Conservation (phyloP, 1,140 invertebrate species). For the Ptiloglossa arizonensis region DNA sequence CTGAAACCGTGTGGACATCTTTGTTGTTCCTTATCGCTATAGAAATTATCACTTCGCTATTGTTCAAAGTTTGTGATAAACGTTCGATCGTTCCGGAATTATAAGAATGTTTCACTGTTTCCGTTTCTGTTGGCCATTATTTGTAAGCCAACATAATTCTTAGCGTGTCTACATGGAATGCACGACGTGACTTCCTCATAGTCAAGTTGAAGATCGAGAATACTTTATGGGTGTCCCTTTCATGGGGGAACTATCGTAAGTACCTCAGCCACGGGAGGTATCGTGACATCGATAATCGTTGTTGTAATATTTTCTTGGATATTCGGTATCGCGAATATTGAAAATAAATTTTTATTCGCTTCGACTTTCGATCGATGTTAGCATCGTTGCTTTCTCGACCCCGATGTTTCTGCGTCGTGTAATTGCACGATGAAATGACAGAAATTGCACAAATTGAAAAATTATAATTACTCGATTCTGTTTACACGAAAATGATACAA, state of each 20-base stretch:
- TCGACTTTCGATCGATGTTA: no score
- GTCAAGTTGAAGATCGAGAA: constrained; percentile 26
- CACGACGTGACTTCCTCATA: constrained; percentile 29
- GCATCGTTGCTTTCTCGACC: no score
- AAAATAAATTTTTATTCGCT: no score
- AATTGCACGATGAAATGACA: no score
- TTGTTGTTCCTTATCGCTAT: no score
- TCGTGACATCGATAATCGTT: background rate
- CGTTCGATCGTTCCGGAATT: background rate
- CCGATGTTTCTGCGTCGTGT: no score
- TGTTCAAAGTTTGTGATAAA: background rate
- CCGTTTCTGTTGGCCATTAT: constrained; percentile 17
- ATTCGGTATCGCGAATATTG: background rate
- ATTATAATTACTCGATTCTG: background rate
- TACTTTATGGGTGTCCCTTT: constrained; percentile 25
- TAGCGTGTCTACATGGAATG: constrained; percentile 20
- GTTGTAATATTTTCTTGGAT: background rate
- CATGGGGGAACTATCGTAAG: constrained; percentile 8
- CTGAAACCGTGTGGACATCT: no score
- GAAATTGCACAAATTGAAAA: no score
- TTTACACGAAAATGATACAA: no score
- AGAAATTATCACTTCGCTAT: no score
- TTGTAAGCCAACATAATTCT: constrained; percentile 32
- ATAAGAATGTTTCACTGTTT: background rate
- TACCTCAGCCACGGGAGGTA: background rate